phyloP scores from a whole-genome alignment of 2,888 invertebrate species.

The Chymomyza caudatula region DNA sequence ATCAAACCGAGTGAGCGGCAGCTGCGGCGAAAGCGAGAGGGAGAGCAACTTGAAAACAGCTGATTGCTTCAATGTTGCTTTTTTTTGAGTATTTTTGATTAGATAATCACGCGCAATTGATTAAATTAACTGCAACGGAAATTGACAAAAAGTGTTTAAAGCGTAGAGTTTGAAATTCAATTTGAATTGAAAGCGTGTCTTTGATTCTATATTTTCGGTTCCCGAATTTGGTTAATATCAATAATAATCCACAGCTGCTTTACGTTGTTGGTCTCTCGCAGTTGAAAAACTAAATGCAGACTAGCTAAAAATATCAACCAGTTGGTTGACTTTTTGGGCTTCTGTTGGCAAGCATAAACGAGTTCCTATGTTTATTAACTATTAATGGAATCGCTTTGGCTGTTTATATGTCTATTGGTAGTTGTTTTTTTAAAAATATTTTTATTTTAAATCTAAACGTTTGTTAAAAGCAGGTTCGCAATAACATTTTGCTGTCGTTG shows the following conservation, averaged over 20 bases:
- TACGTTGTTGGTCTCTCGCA: background rate
- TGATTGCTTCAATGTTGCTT: conserved; percentile 44
- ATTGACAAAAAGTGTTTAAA: background rate
- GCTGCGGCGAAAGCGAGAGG: conserved; percentile 7
- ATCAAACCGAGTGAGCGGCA: conserved; percentile 2
- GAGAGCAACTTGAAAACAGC: conserved; percentile 45
- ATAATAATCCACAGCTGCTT: background rate
- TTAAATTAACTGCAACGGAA: conserved; percentile 6
- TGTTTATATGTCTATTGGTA: too few relatives aligned
- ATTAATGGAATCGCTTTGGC: too few relatives aligned
- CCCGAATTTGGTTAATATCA: background rate
- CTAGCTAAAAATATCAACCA: conserved; percentile 46
- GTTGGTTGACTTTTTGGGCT: conserved; percentile 9
- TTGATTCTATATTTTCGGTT: background rate
- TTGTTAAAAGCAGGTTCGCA: too few relatives aligned
- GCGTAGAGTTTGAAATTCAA: background rate
- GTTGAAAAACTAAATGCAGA: conserved; percentile 15
- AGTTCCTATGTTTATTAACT: background rate
- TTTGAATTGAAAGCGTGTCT: background rate
- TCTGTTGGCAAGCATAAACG: background rate
- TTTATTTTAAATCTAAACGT: too few relatives aligned
- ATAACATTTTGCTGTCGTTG: too few relatives aligned
- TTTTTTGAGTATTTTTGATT: conserved; percentile 28
- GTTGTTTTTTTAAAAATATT: too few relatives aligned
- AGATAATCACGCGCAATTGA: conserved; percentile 41